Conservation (phyloP, 2,113 vertebrate species). For the Rattus rattus region DNA sequence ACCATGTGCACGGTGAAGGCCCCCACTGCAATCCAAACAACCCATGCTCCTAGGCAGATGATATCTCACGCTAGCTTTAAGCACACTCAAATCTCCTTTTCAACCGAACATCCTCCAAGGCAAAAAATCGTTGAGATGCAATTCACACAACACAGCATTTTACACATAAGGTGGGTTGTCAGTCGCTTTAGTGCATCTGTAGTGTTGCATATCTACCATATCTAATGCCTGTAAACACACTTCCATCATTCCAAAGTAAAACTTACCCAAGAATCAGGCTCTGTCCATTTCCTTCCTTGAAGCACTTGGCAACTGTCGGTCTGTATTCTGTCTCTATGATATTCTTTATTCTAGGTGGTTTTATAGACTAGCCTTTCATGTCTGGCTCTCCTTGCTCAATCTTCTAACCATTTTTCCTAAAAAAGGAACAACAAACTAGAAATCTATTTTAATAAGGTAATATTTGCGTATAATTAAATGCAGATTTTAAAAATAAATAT, state of each 20-base stretch:
- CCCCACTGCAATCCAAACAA: not conserved
- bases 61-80: not conserved
- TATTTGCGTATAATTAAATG: not conserved
- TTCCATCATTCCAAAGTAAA: not conserved
- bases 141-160: not conserved
- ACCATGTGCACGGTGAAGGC: not conserved
- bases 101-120: not conserved
- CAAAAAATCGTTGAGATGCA: not conserved
- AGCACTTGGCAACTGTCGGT: not conserved
- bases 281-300: not conserved
- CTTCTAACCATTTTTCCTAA: not conserved
- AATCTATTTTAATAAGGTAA: not conserved
- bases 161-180: not conserved
- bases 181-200: not conserved
- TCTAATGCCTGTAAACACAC: slow-evolving; percentile 1
- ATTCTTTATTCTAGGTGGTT: not conserved
- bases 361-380: not conserved
- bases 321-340: not conserved
- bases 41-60: not conserved
- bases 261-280: not conserved
- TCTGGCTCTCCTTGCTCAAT: not conserved
- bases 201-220: not conserved
- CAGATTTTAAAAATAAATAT: not conserved
- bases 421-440: not conserved
- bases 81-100: not conserved